Evolutionary conservation across 2,888 invertebrate genomes (phyloP).

Genomic region (Cephus sareptanus): DNA sequence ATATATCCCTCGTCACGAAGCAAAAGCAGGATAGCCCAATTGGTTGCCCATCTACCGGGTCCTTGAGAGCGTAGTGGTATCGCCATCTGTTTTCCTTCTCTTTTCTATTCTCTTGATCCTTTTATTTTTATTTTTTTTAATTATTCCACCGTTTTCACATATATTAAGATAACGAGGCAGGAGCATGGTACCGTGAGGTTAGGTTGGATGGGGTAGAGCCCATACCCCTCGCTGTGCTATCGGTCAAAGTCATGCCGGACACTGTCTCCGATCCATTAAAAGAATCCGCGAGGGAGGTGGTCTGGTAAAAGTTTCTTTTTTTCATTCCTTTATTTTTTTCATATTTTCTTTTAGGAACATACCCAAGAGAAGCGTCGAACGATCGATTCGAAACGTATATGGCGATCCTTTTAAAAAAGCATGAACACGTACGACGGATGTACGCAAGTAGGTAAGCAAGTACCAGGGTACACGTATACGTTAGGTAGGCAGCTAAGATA

Average conservation of each 20-base stretch:
- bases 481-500: not conserved
- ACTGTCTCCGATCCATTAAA: conserved; percentile 37
- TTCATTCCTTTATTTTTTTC: conserved; percentile 23
- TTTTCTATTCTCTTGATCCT: conserved; percentile 4
- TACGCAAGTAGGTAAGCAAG: not conserved
- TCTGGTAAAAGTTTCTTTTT: not conserved
- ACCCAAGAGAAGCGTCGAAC: conserved; percentile 22
- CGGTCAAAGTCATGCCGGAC: conserved; percentile 54
- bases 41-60: not conserved
- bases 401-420: conserved; percentile 1
- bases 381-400: not conserved
- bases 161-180: conserved; percentile 48
- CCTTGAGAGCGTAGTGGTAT: not conserved
- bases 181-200: not conserved
- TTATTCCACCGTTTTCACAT: conserved; percentile 43
- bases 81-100: not conserved
- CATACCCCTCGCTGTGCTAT: conserved; percentile 45
- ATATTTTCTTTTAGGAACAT: conserved; percentile 17
- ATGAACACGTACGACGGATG: not conserved
- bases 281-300: conserved; percentile 7
- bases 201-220: conserved; percentile 4
- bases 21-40: not conserved
- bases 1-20: conserved; percentile 9
- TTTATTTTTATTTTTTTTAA: conserved; percentile 26
- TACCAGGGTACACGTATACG: not conserved